phyloP scores from a whole-genome alignment of 2,113 vertebrate species.

The Phainopepla nitens region DNA sequence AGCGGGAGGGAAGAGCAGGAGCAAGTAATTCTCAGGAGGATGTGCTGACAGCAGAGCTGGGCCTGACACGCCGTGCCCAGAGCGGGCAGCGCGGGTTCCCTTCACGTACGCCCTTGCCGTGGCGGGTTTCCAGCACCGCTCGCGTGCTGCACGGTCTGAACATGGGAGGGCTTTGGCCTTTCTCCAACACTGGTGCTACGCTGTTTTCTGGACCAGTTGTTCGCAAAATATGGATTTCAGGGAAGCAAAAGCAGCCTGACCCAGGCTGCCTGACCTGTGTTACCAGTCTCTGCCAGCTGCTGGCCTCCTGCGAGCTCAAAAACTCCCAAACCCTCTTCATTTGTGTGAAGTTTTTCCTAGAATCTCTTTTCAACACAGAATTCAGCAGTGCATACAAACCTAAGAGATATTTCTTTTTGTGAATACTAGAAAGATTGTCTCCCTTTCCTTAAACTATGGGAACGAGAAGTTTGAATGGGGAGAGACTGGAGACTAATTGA shows the following conservation, averaged over 20 bases:
- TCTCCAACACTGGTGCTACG: accelerated
- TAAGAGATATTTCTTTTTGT: not conserved
- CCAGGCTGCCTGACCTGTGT: not conserved
- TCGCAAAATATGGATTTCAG: not conserved
- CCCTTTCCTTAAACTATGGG: not conserved
- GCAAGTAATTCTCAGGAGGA: no score
- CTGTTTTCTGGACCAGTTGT: not conserved
- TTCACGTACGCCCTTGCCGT: accelerated
- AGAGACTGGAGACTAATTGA: not conserved
- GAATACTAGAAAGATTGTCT: not conserved
- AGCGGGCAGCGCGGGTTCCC: no score
- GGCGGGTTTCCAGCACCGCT: not conserved
- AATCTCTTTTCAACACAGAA: not conserved
- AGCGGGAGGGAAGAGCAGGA: not conserved
- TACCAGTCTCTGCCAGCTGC: not conserved
- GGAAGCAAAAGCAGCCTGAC: not conserved
- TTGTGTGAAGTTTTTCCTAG: not conserved
- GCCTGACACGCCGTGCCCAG: accelerated
- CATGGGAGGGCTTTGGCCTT: accelerated
- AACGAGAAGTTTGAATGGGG: not conserved
- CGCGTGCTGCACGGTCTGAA: not conserved
- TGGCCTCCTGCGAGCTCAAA: not conserved
- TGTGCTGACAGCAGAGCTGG: not conserved
- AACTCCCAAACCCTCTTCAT: not conserved
- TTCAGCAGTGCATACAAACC: not conserved